Percentiles rank a stretch among this genome's conserved stretches.
Conservation (phyloP, 2,797 vertebrate genomes). For the Peromyscus melanophrys region DNA sequence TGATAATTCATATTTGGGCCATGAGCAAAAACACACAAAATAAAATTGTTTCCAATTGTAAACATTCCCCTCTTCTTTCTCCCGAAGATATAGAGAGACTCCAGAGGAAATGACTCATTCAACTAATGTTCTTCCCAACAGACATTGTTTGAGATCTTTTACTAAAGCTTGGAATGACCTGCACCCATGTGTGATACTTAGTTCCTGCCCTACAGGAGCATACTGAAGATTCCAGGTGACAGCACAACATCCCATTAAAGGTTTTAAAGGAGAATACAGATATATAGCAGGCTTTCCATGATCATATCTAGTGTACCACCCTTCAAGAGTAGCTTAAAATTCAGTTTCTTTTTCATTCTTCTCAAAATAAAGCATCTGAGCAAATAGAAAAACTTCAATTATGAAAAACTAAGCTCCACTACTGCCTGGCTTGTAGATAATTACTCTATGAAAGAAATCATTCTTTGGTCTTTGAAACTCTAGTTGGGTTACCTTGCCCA, state of each 20-base stretch:
- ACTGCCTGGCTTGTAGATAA: background rate
- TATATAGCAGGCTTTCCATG: background rate
- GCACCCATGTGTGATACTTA: background rate
- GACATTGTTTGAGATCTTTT: slow-evolving; percentile 17
- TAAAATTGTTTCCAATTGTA: background rate
- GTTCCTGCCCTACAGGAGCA: background rate
- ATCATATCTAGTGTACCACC: background rate
- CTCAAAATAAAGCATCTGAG: background rate
- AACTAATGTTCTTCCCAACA: slow-evolving; percentile 4
- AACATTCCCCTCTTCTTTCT: background rate
- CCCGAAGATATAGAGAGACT: background rate
- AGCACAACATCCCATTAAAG: background rate
- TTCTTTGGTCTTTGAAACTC: background rate
- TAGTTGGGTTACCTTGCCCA: background rate
- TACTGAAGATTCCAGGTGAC: background rate
- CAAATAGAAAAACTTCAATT: background rate
- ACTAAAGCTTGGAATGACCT: background rate
- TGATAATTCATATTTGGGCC: background rate
- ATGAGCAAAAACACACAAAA: background rate
- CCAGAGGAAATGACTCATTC: background rate
- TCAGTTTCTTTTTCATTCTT: background rate
- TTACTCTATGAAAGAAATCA: background rate
- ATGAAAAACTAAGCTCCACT: background rate
- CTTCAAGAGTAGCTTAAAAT: background rate
- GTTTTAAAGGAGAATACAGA: background rate